Evolutionary conservation across 2,113 vertebrate genomes (phyloP), one percentile per base, ranked within the genome.

Genomic region (Euleptes europaea): DNA sequence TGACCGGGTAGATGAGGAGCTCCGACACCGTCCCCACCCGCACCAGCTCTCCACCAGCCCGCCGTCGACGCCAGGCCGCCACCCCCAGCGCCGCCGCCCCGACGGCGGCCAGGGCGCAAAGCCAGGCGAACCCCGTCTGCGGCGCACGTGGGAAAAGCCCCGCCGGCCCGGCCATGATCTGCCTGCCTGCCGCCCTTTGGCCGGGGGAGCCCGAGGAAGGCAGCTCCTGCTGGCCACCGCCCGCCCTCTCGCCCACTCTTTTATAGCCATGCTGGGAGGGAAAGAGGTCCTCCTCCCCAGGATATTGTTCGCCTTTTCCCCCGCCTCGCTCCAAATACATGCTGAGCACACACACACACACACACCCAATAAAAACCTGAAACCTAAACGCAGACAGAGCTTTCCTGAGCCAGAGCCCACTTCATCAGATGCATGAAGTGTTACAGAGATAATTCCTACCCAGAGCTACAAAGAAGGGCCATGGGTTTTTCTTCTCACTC

Each of bases 1-100:
- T 99, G 49, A 98, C 85, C 0, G 98, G 98, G 94, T 98, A 96
- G 71, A 98, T 92, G 74, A 97, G 93, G 3, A 99, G 91, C 75
- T 95, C 89, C 5, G 97, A 91, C 86, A 98, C 97, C 4, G 97
- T 96, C 80, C 98, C 98, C 44, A 98, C 97, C 1, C 93, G 95
- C 51, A 8, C 23, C 14, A n/a, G 51, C 79, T 92, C 47, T 51
- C 93, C 94, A 33, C 91, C 65, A 71, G 3, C 51, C 1, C 84
- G 60, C 15, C 80, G 92, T 49, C 95, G 89, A 28, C 91, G 87
- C 42, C 92, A 94, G 65, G 95, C 80, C 78, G 94, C 28, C n/a
- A 21, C 96, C 73, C 3, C 86, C 93, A 0, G 95, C 9, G 7
- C 92, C 28, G 82, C 90, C 1, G 95, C 90, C 1, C 95, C 90